Evolutionary conservation across 1,140 invertebrate genomes (phyloP).

Genomic region (Listronotus oregonensis): DNA sequence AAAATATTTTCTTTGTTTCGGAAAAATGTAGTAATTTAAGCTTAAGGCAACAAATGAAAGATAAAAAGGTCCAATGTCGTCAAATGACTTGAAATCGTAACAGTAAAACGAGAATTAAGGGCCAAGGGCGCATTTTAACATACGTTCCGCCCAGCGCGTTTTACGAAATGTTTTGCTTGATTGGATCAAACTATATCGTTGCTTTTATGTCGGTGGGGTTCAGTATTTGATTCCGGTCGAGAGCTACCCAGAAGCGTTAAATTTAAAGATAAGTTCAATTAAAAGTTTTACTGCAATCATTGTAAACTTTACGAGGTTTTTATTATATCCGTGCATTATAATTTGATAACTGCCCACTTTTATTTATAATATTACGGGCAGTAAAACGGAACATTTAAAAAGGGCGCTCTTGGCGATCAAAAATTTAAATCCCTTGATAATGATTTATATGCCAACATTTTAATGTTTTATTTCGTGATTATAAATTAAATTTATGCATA

Average conservation of each 20-base stretch:
- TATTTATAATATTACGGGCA: constrained; percentile 17
- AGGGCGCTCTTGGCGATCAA: constrained; percentile 7
- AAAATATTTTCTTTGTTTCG: too few species aligned
- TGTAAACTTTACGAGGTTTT: constrained; percentile 36
- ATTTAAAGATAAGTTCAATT: constrained; percentile 40
- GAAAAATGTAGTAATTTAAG: too few species aligned
- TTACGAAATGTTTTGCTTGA: constrained; percentile 37
- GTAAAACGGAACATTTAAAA: constrained; percentile 1
- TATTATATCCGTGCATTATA: constrained; percentile 37
- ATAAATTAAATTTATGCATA: too few species aligned
- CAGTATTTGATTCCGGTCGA: constrained; percentile 26
- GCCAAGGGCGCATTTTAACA: constrained; percentile 34
- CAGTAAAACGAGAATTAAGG: constrained; percentile 34
- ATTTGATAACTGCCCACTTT: constrained; percentile 32
- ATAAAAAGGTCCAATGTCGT: constrained; percentile 12
- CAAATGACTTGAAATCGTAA: constrained; percentile 30
- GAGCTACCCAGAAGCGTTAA: constrained; percentile 25
- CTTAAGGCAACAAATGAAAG: constrained; percentile 2
- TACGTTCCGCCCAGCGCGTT: constrained; percentile 35
- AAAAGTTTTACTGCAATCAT: constrained; percentile 39
- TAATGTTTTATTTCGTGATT: too few species aligned
- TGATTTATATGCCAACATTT: too few species aligned
- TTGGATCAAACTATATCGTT: constrained; percentile 38
- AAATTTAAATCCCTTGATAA: too few species aligned
- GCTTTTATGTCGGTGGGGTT: constrained; percentile 27